Evolutionary conservation across 2,113 vertebrate genomes (phyloP).

Genomic region (Physeter macrocephalus): DNA sequence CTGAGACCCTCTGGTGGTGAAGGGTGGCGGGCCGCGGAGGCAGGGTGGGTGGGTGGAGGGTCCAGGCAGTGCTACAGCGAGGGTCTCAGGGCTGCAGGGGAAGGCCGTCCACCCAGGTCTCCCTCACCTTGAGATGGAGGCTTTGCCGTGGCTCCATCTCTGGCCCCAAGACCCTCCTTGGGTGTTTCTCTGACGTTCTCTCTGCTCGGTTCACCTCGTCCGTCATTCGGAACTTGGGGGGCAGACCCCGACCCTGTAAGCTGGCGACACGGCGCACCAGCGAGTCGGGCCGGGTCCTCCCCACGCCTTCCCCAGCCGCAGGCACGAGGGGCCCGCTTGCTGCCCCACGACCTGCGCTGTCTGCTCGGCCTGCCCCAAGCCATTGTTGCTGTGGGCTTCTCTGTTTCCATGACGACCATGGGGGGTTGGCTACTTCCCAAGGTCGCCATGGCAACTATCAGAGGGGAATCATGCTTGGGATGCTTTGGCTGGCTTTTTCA

Average conservation of each 20-base stretch:
- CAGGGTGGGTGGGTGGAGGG: not conserved
- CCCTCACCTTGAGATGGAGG: not conserved
- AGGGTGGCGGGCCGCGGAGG: not conserved
- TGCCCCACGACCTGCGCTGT: conserved; percentile 70
- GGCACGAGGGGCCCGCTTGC: conserved; percentile 75
- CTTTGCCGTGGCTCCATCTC: not conserved
- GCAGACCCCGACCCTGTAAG: not conserved
- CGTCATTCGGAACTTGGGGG: not conserved
- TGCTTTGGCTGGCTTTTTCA: conserved; percentile 85
- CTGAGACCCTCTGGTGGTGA: not conserved
- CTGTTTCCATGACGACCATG: conserved; percentile 83
- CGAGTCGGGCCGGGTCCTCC: accelerated
- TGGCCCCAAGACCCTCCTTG: accelerated
- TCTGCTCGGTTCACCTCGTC: not conserved
- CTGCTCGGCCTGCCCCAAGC: conserved; percentile 77
- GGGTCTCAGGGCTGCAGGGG: too few relatives aligned
- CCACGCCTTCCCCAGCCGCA: not conserved
- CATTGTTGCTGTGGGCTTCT: conserved; percentile 83
- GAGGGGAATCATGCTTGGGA: conserved; percentile 85
- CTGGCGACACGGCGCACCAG: not conserved
- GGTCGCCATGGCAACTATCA: conserved; percentile 87
- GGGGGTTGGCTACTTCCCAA: conserved; percentile 84
- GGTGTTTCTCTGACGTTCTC: not conserved
- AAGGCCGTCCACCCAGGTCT: accelerated
- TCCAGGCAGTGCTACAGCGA: not conserved